Conservation (phyloP, 2,888 invertebrate species). For the Odontothrips loti region DNA sequence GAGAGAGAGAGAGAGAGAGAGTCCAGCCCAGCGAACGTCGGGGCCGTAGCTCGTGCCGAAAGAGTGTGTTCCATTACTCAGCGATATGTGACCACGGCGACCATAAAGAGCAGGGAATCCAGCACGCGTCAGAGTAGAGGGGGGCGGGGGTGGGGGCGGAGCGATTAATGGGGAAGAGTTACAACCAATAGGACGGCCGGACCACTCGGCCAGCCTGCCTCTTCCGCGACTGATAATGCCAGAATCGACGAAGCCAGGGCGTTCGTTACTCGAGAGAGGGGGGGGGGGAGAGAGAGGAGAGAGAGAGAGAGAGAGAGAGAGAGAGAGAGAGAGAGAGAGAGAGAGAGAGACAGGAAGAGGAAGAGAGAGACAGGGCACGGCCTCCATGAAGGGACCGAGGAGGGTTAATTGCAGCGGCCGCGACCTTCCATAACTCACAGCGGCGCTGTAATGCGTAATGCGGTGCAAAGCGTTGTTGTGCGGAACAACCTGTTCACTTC, state of each 20-base stretch:
- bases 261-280: too few relatives aligned
- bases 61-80: slow-evolving; percentile 12
- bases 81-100: background rate
- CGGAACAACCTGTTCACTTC: background rate
- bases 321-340: slow-evolving; percentile 11
- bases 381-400: background rate
- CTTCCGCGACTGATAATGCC: too few relatives aligned
- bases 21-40: too few relatives aligned
- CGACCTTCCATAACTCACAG: background rate
- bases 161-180: too few relatives aligned
- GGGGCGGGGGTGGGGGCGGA: background rate
- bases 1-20: background rate
- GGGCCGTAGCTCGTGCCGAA: slow-evolving; percentile 34
- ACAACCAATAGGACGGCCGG: too few relatives aligned
- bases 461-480: background rate
- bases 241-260: too few relatives aligned
- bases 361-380: slow-evolving; percentile 33
- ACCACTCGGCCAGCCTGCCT: too few relatives aligned
- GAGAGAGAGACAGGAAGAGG: slow-evolving; percentile 31
- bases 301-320: slow-evolving; percentile 29
- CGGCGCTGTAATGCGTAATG: background rate
- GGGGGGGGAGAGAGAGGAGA: slow-evolving; percentile 33
- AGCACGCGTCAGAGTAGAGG: background rate
- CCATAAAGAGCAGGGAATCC: slow-evolving; percentile 4
- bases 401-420: background rate